Evolutionary conservation across 2,888 invertebrate species (phyloP).

Genomic region (Thereva nobilitata): DNA sequence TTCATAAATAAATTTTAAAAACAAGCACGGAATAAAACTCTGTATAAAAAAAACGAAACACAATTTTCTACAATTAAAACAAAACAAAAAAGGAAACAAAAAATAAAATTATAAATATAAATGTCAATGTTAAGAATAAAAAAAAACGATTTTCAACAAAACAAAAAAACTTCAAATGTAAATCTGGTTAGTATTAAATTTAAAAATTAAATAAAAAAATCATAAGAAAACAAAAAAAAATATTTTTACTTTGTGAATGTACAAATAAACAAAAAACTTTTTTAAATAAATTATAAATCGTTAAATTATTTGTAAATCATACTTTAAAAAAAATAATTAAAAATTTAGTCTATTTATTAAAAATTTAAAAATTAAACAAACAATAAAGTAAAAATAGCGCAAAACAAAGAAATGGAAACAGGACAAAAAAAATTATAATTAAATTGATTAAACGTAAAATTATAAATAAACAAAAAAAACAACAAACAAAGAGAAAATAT

Average conservation of each 20-base stretch:
- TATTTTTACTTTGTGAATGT: constrained; percentile 25
- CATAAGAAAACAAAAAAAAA: constrained; percentile 1
- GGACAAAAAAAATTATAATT: constrained; percentile 16
- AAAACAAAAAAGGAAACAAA: no score
- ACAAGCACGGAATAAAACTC: constrained; percentile 22
- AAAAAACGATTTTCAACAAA: no score
- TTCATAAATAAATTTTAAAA: constrained; percentile 13
- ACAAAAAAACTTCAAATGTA: no score
- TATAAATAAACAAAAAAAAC: constrained; percentile 16
- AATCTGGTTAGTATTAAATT: no score
- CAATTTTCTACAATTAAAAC: no score
- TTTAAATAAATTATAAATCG: constrained; percentile 36
- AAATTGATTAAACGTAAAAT: constrained; percentile 7
- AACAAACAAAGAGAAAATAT: constrained; percentile 10
- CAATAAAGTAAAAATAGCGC: constrained; percentile 6
- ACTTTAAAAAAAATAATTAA: constrained; percentile 5
- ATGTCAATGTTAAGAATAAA: no score
- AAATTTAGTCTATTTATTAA: constrained; percentile 24
- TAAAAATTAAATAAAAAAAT: not conserved
- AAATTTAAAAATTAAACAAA: constrained; percentile 12
- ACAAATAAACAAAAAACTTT: constrained; percentile 24
- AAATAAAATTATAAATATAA: no score
- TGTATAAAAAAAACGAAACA: not conserved
- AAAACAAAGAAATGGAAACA: constrained; percentile 1
- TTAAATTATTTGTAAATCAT: constrained; percentile 36